phyloP scores from a whole-genome alignment of 2,797 vertebrate species.

The Lepilemur septentrionalis region DNA sequence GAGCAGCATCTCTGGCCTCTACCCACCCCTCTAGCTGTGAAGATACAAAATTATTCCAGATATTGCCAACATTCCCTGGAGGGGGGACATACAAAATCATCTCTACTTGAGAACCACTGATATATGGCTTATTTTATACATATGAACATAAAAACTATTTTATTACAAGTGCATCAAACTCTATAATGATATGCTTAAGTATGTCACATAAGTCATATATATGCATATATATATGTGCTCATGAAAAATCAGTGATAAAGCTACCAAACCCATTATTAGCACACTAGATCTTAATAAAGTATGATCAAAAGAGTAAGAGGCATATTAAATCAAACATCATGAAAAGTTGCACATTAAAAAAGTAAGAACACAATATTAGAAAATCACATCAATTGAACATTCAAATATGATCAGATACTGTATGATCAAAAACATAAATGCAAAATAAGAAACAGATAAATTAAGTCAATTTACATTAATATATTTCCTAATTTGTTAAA shows the following conservation, averaged over 20 bases:
- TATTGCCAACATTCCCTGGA: neutral
- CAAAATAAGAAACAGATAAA: slow-evolving; percentile 28
- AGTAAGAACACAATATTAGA: neutral
- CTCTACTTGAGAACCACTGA: neutral
- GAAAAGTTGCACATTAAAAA: slow-evolving; percentile 9
- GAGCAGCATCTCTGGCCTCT: neutral
- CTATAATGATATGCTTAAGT: neutral
- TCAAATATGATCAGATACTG: neutral
- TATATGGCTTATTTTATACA: neutral
- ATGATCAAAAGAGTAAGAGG: neutral
- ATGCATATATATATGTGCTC: neutral
- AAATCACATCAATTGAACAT: neutral
- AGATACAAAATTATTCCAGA: neutral
- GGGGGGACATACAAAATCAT: neutral
- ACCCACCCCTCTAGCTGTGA: neutral
- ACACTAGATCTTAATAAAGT: neutral
- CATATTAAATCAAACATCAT: neutral
- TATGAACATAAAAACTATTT: neutral
- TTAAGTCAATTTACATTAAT: slow-evolving; percentile 18
- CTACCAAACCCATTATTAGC: neutral
- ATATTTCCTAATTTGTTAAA: slow-evolving; percentile 26
- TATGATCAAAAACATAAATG: slow-evolving; percentile 26
- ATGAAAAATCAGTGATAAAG: neutral
- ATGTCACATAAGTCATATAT: neutral
- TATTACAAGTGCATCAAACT: neutral